Percentiles rank a stretch among this genome's conserved stretches.
These are phyloP conservation scores for Tillus elongatus DNA, from an alignment of 2,888 invertebrate species.

Conservation along the genomic window DNA sequence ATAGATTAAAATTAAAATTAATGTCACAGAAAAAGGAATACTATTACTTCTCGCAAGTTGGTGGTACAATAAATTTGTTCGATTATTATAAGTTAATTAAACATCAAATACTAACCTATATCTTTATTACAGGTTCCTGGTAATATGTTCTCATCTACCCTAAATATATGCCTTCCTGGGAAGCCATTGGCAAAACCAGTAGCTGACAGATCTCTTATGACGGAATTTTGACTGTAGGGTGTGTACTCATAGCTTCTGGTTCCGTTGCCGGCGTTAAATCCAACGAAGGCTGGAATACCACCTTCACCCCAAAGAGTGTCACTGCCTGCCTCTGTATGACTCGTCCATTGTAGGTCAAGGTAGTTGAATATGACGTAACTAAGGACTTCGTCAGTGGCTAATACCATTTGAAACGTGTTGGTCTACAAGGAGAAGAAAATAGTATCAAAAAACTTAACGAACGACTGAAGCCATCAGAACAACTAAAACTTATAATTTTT, in stretches of 20 bases:
- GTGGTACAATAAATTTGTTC: no score
- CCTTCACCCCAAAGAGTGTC: slow-evolving; percentile 81
- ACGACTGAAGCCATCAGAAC: no score
- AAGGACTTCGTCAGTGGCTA: slow-evolving; percentile 87
- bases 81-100: background rate
- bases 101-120: slow-evolving; percentile 54
- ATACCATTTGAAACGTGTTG: slow-evolving; percentile 90
- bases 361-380: slow-evolving; percentile 96
- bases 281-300: slow-evolving; percentile 80
- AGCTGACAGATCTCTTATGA: slow-evolving; percentile 71
- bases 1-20: no score
- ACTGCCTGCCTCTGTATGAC: slow-evolving; percentile 84
- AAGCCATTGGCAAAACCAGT: slow-evolving; percentile 82
- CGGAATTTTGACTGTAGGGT: slow-evolving; percentile 82
- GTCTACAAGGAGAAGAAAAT: slow-evolving; percentile 49
- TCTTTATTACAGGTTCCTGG: slow-evolving; percentile 89
- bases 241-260: slow-evolving; percentile 80
- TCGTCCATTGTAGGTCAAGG: slow-evolving; percentile 79
- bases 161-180: slow-evolving; percentile 86
- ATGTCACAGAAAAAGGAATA: no score
- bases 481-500: no score
- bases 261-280: slow-evolving; percentile 95
- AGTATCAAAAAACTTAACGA: background rate
- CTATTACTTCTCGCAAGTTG: no score
- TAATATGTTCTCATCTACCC: slow-evolving; percentile 90